Evolutionary conservation across 2,797 vertebrate genomes (phyloP), one percentile per base, ranked within the genome.

Genomic region (Percopsis omiscomaycus): DNA sequence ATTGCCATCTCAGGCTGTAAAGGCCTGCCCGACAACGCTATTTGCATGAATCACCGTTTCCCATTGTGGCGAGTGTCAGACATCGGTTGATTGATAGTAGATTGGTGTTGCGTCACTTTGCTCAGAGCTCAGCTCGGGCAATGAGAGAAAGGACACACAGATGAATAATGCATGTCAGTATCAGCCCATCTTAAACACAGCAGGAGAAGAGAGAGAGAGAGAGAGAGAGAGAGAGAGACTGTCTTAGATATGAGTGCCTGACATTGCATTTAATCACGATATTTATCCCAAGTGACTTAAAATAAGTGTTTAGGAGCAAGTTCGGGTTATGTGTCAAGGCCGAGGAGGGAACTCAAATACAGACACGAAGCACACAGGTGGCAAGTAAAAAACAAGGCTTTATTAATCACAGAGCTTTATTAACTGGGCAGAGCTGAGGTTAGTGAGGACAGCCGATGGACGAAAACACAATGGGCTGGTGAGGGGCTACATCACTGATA

Each of bases 51-150:
- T 89, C 79, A 87, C 66, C 75, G 75, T 71, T 68, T 75, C 79
- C 75, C 77, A 83, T 84, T 94, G 95, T 94, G 92, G 67, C 22
- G 78, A 72, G 78, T 84, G 86, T 88, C 85, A 88, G 78, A 74
- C 68, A 61, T 70, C 1, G 55, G 69, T 74, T 89, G 86, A 89
- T 88, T 88, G 86, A 90, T 88, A 85, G 77, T 79, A 82, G 70
- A 77, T 83, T 58, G 71, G 70, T 75, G 79, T 70, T 71, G 83
- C 83, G 64, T 66, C 72, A 74, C 73, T 76, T 59, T 71, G 79
- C 82, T 87, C 73, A 70, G 63, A 79, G 82, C 83, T 82, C 77
- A 62, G 71, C 70, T 71, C 60, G 61, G 76, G 56, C 87, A 86
- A 68, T 87, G 87, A 88, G 88, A 90, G 83, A 78, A 78, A 84